Evolutionary conservation across 2,888 invertebrate species (phyloP), one percentile per base, ranked within the genome.

Genomic region (Lepidocyrtinus sp.): DNA sequence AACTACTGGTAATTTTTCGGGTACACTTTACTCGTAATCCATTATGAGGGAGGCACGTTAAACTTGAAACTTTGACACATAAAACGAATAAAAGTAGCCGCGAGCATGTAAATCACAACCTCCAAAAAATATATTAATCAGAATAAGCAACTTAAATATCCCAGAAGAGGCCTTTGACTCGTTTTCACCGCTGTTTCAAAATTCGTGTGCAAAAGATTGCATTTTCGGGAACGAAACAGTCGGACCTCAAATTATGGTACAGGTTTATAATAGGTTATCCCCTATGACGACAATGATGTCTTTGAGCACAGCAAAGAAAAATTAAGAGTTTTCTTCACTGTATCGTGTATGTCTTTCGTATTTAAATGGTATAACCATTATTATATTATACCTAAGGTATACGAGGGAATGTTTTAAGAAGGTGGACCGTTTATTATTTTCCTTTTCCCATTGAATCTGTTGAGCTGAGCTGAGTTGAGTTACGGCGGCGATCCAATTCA

Each of bases 131-230:
- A 19, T 19, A 46, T 3, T 27, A 15, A 46, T 19, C 61, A 36
- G 21, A 59, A 46, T 67, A 36, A 36, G 50, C 64, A 70, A 65
- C 77, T 68, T 61, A 82, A 82, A 77, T 65, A 25, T 77, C 70
- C 71, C 63, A 77, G 76, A 74, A 68, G 82, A 82, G 82, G 78
- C 81, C 81, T 73, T 82, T 71, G 77, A 77, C 77, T 77, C 67
- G 75, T 71, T 82, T 82, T 82, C 82, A 82, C 78, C 78, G 77
- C 82, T 74, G 78, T 73, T 74, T 72, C 71, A 82, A 55, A 78
- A 82, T 50, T 77, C 15, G 24, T 36, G 59, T 71, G 25, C 19
- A 36, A 67, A 65, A n/a, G 26, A 59, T 64, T 26, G 46, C 45
- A 55, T 59, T 68, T 81, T 61, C 75, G 62, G 65, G 21, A 22